phyloP scores from a whole-genome alignment of 2,113 vertebrate species.

The Xerus inauris region DNA sequence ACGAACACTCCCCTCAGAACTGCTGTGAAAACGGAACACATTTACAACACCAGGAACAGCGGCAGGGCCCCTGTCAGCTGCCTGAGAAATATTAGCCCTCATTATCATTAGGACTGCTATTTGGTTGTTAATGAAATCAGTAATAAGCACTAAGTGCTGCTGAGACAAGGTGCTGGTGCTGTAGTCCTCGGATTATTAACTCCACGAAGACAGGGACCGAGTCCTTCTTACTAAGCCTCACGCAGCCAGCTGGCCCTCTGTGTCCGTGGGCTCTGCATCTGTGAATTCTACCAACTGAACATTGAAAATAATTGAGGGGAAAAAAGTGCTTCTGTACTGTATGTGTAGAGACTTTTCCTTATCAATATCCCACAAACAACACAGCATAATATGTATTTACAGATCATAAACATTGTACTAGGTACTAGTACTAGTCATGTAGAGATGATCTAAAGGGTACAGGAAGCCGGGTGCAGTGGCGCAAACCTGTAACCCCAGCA shows the following conservation, averaged over 20 bases:
- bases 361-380: background rate
- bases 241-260: background rate
- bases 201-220: background rate
- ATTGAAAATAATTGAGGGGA: background rate
- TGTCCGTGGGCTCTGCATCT: background rate
- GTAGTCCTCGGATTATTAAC: background rate
- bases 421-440: background rate
- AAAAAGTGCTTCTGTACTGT: background rate
- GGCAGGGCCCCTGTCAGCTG: background rate
- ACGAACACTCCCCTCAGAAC: background rate
- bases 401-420: background rate
- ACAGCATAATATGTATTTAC: background rate
- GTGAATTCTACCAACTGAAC: background rate
- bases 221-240: background rate
- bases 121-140: background rate
- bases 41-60: background rate
- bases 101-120: background rate
- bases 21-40: background rate
- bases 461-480: too few species aligned
- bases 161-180: background rate
- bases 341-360: background rate
- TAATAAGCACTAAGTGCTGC: background rate
- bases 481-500: too few species aligned
- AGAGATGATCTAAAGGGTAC: background rate
- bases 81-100: background rate